phyloP scores from a whole-genome alignment of 2,888 invertebrate species.

The Apotomis capreana region DNA sequence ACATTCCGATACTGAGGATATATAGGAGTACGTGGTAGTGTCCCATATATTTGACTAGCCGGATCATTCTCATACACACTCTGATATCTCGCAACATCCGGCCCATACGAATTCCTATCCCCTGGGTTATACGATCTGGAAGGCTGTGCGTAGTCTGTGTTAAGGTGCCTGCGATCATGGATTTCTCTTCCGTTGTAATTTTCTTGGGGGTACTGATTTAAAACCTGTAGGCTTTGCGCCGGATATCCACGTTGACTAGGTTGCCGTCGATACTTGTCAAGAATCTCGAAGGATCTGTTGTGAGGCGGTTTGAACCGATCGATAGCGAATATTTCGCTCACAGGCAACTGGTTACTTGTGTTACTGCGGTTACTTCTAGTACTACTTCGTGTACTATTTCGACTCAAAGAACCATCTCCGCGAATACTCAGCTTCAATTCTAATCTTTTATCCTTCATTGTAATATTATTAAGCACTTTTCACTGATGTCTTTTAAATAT shows the following conservation, averaged over 20 bases:
- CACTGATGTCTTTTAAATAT: conserved; percentile 21
- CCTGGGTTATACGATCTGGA: conserved; percentile 54
- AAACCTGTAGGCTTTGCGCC: conserved; percentile 72
- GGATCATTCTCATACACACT: conserved; percentile 60
- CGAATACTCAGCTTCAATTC: conserved; percentile 78
- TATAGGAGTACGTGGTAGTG: conserved; percentile 61
- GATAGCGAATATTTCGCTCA: conserved; percentile 75
- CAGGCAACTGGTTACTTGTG: conserved; percentile 66
- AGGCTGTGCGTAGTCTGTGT: conserved; percentile 62
- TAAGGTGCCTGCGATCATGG: conserved; percentile 61
- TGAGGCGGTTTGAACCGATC: conserved; percentile 73
- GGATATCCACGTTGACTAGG: conserved; percentile 70
- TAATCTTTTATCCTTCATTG: conserved; percentile 78
- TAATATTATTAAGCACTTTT: conserved; percentile 23
- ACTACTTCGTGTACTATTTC: conserved; percentile 72
- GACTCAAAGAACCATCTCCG: conserved; percentile 74
- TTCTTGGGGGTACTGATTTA: conserved; percentile 67
- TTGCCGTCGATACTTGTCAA: conserved; percentile 69
- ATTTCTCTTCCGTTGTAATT: conserved; percentile 53
- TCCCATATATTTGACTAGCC: conserved; percentile 61
- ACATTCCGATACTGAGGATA: conserved; percentile 53
- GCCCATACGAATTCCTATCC: conserved; percentile 48
- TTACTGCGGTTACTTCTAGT: conserved; percentile 72
- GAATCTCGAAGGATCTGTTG: conserved; percentile 71
- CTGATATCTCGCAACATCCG: conserved; percentile 55